These are phyloP conservation scores for Morus bassanus DNA, from an alignment of 2,797 vertebrate species.

Conservation along the genomic window DNA sequence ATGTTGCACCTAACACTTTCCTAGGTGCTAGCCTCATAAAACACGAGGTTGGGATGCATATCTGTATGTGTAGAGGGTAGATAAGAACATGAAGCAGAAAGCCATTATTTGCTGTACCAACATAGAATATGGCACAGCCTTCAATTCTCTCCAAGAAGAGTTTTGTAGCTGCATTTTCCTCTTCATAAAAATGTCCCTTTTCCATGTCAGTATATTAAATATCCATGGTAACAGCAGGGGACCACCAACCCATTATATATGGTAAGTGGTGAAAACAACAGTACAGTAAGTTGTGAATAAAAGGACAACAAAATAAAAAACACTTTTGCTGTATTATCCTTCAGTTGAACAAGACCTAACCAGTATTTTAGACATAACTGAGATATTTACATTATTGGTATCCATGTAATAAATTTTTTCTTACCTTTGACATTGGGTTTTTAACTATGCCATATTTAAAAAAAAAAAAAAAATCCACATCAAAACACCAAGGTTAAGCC, in stretches of 20 bases:
- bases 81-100: background rate
- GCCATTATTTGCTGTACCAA: background rate
- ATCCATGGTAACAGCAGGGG: conserved; percentile 18
- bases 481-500: background rate
- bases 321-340: background rate
- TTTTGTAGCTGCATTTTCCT: background rate
- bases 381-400: background rate
- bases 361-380: background rate
- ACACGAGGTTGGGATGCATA: too few species aligned
- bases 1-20: accelerated
- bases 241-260: background rate
- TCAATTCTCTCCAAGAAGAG: background rate
- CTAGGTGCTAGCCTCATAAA: background rate
- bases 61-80: background rate
- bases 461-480: background rate
- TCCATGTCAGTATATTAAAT: background rate
- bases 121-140: background rate
- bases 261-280: background rate
- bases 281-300: background rate
- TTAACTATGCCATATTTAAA: background rate
- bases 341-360: background rate
- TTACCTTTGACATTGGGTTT: background rate
- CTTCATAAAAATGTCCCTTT: background rate
- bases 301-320: background rate
- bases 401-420: background rate